Evolutionary conservation across 2,888 invertebrate species (phyloP).

Genomic region (Trachelus stipa): DNA sequence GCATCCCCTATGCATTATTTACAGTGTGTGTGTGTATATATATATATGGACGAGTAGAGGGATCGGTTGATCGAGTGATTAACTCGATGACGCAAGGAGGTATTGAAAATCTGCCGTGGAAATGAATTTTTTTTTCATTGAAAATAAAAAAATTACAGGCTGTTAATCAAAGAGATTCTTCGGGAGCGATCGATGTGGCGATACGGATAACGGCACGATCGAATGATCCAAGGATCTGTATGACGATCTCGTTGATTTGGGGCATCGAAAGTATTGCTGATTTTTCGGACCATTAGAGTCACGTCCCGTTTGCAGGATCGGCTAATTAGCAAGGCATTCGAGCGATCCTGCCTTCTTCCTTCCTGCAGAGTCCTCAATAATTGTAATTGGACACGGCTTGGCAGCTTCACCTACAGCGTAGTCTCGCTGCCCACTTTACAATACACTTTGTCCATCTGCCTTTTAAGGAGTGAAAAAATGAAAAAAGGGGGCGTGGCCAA

Average conservation of each 20-base stretch:
- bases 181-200: no score
- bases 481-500: conserved; percentile 65
- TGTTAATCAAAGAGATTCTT: neutral
- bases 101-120: neutral
- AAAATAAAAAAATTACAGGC: neutral
- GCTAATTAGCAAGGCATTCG: conserved; percentile 56
- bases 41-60: neutral
- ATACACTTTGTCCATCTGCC: conserved; percentile 68
- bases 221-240: neutral
- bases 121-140: neutral
- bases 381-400: conserved; percentile 64
- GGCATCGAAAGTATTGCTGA: neutral
- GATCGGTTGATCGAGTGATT: neutral
- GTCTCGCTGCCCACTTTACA: conserved; percentile 66
- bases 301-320: conserved; percentile 44
- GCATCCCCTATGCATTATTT: neutral
- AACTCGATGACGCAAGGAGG: neutral
- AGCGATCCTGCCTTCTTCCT: conserved; percentile 26
- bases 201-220: neutral
- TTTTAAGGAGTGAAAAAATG: conserved; percentile 67
- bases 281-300: neutral
- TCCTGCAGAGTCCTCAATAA: conserved; percentile 61
- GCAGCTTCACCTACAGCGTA: conserved; percentile 46
- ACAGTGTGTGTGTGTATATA: neutral
- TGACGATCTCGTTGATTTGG: neutral